Evolutionary conservation across 2,797 vertebrate species (phyloP).

Genomic region (Artibeus lituratus): DNA sequence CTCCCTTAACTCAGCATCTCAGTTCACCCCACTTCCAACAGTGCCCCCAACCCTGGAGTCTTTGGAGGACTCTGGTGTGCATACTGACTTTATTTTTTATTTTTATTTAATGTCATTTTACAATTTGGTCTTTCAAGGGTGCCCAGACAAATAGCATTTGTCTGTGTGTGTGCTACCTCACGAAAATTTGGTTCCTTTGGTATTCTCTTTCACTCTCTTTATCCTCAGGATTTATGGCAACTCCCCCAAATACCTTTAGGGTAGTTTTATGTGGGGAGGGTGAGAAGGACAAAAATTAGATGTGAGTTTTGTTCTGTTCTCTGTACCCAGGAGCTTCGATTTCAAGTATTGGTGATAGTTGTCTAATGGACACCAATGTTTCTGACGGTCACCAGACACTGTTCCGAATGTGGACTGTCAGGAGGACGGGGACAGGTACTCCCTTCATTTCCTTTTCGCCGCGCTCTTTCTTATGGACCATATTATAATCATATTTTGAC

Average conservation of each 20-base stretch:
- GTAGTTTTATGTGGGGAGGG: background rate
- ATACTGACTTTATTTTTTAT: background rate
- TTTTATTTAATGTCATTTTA: background rate
- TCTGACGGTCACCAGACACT: background rate
- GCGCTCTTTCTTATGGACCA: background rate
- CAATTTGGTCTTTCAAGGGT: background rate
- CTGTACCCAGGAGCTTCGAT: background rate
- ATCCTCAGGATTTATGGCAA: background rate
- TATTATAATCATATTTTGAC: background rate
- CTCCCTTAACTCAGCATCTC: background rate
- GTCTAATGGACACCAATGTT: too few species aligned
- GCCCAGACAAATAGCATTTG: background rate
- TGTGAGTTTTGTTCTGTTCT: background rate
- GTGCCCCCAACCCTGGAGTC: background rate
- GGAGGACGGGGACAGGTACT: background rate
- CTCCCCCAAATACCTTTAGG: background rate
- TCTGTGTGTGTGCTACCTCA: background rate
- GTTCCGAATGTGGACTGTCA: background rate
- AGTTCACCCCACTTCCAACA: background rate
- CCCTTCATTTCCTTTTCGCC: background rate
- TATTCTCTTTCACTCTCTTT: background rate
- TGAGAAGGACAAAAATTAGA: background rate
- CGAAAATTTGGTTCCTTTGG: background rate
- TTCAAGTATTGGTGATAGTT: background rate
- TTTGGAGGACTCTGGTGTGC: background rate